Evolutionary conservation across 2,113 vertebrate genomes (phyloP).

Genomic region (Gnathonemus longibarbis): DNA sequence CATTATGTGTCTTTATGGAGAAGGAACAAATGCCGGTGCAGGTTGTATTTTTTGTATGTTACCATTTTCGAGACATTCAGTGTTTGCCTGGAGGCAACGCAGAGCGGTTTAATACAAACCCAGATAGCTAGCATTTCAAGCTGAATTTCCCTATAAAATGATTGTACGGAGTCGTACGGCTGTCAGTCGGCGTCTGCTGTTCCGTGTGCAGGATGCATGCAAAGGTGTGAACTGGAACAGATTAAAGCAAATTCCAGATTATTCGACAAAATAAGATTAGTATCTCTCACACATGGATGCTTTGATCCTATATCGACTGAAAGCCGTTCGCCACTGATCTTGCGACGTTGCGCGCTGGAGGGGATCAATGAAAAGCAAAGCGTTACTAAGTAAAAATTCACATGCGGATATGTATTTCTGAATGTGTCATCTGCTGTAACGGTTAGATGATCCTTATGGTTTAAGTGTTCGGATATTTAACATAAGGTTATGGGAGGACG

Average conservation of each 20-base stretch:
- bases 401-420: background rate
- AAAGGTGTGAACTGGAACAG: background rate
- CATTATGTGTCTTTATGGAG: background rate
- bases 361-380: background rate
- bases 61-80: background rate
- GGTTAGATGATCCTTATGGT: background rate
- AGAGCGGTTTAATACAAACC: background rate
- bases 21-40: background rate
- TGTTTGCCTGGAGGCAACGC: background rate
- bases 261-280: constrained; percentile 42
- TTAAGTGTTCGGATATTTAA: background rate
- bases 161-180: background rate
- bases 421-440: background rate
- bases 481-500: background rate
- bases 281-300: background rate
- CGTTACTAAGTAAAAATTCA: background rate
- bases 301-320: constrained; percentile 2
- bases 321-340: background rate
- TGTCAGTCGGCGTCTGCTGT: background rate
- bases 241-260: background rate
- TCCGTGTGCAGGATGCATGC: background rate
- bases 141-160: background rate
- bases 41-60: background rate
- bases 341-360: background rate
- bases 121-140: background rate